phyloP scores from a whole-genome alignment of 2,113 vertebrate genomes.

The Bos indicus region DNA sequence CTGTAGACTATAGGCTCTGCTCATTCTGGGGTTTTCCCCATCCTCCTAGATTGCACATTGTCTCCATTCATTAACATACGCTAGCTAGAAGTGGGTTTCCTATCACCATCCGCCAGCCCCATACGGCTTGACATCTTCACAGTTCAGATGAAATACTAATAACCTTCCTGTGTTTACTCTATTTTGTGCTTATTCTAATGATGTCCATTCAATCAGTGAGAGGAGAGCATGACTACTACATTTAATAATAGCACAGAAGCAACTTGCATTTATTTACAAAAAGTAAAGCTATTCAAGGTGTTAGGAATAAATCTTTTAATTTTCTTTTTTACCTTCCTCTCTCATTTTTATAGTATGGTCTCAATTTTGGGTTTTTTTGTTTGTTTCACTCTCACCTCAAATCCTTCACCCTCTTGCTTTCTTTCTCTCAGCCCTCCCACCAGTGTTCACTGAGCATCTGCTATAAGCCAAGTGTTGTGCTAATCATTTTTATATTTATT shows the following conservation, averaged over 20 bases:
- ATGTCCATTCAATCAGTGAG: slow-evolving; percentile 73
- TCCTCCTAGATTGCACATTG: slow-evolving; percentile 47
- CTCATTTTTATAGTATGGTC: not conserved
- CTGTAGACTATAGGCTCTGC: not conserved
- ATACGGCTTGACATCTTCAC: slow-evolving; percentile 77
- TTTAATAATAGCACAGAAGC: slow-evolving; percentile 39
- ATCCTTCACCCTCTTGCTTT: no score
- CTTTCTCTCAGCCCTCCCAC: not conserved
- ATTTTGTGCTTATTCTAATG: slow-evolving; percentile 75
- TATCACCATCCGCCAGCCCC: slow-evolving; percentile 61
- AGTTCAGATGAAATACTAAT: slow-evolving; percentile 77
- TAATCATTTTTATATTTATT: not conserved
- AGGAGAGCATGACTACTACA: slow-evolving; percentile 27
- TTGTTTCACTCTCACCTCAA: not conserved
- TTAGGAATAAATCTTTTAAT: not conserved
- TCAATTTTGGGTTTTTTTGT: not conserved
- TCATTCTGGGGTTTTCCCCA: slow-evolving; percentile 36
- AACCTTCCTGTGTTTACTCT: slow-evolving; percentile 71
- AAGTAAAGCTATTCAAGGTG: not conserved
- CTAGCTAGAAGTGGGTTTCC: slow-evolving; percentile 70
- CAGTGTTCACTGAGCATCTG: not conserved
- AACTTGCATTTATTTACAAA: slow-evolving; percentile 56
- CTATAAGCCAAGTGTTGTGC: not conserved
- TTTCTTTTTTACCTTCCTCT: not conserved
- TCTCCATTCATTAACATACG: slow-evolving; percentile 76